Percentiles rank a stretch among this genome's conserved stretches.
Evolutionary conservation across 2,888 invertebrate species (phyloP).

Genomic region (Caenorhabditis macrosperma): DNA sequence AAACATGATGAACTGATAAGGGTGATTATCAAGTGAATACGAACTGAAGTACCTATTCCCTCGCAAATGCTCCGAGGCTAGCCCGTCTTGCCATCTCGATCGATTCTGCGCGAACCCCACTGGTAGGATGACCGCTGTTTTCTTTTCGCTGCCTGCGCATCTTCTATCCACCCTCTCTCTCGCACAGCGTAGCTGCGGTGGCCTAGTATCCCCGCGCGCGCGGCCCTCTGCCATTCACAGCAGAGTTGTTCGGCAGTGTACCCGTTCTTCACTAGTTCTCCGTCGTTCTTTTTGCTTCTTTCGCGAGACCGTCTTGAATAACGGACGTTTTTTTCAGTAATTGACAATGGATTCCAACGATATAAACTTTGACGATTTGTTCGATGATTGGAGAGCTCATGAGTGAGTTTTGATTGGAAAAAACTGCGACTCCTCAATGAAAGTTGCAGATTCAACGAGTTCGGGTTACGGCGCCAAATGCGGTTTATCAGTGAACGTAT

Average conservation of each 20-base stretch:
- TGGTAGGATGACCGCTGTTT: too few relatives aligned
- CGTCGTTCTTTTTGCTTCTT: neutral
- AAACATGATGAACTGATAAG: neutral
- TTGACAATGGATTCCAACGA: constrained; percentile 9
- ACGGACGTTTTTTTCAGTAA: constrained; percentile 3
- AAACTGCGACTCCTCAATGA: too few relatives aligned
- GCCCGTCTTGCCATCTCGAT: too few relatives aligned
- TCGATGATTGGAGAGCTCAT: neutral
- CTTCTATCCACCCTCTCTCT: neutral
- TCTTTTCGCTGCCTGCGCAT: neutral
- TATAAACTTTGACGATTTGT: constrained; percentile 22
- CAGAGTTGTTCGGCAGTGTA: neutral
- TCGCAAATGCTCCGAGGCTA: too few relatives aligned
- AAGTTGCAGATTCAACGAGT: constrained; percentile 46
- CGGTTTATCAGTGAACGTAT: constrained; percentile 56
- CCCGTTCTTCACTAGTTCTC: too few relatives aligned
- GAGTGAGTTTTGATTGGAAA: neutral
- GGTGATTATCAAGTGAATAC: neutral
- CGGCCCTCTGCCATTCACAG: neutral
- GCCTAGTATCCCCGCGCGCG: neutral
- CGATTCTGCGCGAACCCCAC: neutral
- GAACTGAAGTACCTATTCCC: neutral
- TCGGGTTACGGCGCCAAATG: constrained; percentile 40
- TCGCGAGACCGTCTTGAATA: constrained; percentile 2
- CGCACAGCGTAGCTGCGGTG: neutral